Evolutionary conservation across 1,140 invertebrate genomes (phyloP).

Genomic region (Nebria ingens): DNA sequence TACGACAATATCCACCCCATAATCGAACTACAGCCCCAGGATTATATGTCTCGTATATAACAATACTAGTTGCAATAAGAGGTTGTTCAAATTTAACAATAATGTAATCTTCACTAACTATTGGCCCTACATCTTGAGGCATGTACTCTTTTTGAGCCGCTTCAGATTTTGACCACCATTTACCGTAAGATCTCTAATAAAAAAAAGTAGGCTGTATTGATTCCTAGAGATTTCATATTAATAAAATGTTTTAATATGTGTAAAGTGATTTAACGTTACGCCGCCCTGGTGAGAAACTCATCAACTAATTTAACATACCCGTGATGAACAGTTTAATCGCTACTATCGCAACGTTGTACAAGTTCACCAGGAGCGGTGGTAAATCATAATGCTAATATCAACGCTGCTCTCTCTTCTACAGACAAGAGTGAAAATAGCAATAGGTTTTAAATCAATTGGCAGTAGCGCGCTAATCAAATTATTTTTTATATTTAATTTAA

Average conservation of each 20-base stretch:
- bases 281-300: too few relatives aligned
- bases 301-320: too few relatives aligned
- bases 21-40: constrained; percentile 77
- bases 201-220: background rate
- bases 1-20: constrained; percentile 51
- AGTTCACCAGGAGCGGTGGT: too few relatives aligned
- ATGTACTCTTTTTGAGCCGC: constrained; percentile 58
- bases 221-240: constrained; percentile 7
- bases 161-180: constrained; percentile 75
- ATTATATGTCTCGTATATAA: constrained; percentile 83
- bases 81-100: constrained; percentile 66
- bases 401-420: too few relatives aligned
- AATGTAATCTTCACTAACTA: constrained; percentile 75
- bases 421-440: too few relatives aligned
- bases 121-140: constrained; percentile 55
- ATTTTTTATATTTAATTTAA: too few relatives aligned
- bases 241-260: background rate
- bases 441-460: too few relatives aligned
- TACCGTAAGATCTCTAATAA: constrained; percentile 75
- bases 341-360: too few relatives aligned
- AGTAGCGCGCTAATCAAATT: too few relatives aligned
- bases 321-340: too few relatives aligned
- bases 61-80: constrained; percentile 65
- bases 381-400: too few relatives aligned
- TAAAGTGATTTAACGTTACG: too few relatives aligned